Conservation (phyloP, 1,140 invertebrate species). For the Paraescarpia echinospica region DNA sequence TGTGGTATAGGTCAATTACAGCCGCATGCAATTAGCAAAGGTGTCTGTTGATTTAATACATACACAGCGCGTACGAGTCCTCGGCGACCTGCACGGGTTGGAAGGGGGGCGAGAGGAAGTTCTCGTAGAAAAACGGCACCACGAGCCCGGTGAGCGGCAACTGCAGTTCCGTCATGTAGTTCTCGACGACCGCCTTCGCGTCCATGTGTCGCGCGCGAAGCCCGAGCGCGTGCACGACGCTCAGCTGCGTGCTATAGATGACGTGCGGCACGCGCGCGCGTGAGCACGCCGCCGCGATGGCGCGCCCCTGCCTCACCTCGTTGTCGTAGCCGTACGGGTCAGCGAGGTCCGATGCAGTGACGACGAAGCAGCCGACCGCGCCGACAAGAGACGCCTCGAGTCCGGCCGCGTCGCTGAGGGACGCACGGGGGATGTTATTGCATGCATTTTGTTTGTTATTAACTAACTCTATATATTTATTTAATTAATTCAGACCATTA, state of each 20-base stretch:
- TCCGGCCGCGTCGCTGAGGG: constrained; percentile 27
- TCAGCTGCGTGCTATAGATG: constrained; percentile 49
- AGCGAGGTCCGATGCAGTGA: constrained; percentile 42
- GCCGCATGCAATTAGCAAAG: too few species aligned
- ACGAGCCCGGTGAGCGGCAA: constrained; percentile 46
- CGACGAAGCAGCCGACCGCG: constrained; percentile 43
- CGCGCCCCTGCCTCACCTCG: constrained; percentile 42
- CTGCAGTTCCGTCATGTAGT: constrained; percentile 41
- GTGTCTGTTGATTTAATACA: not conserved
- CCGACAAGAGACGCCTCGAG: constrained; percentile 36
- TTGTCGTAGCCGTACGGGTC: constrained; percentile 42
- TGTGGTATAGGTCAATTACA: too few species aligned
- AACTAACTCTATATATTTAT: too few species aligned
- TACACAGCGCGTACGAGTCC: not conserved
- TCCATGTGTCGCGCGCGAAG: constrained; percentile 45
- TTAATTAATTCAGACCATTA: too few species aligned
- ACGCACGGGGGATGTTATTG: too few species aligned
- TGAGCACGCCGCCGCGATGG: constrained; percentile 46
- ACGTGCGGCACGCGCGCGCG: constrained; percentile 41
- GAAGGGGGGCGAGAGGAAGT: constrained; percentile 38
- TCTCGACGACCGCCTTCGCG: constrained; percentile 49
- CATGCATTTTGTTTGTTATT: too few species aligned
- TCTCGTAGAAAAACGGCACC: constrained; percentile 48
- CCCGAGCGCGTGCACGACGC: constrained; percentile 39
- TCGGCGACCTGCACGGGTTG: constrained; percentile 32